A percentile compares a stretch with the other conserved stretches of the same genome.
Evolutionary conservation across 2,113 vertebrate genomes (phyloP).

Genomic region (Gymnogyps californianus): DNA sequence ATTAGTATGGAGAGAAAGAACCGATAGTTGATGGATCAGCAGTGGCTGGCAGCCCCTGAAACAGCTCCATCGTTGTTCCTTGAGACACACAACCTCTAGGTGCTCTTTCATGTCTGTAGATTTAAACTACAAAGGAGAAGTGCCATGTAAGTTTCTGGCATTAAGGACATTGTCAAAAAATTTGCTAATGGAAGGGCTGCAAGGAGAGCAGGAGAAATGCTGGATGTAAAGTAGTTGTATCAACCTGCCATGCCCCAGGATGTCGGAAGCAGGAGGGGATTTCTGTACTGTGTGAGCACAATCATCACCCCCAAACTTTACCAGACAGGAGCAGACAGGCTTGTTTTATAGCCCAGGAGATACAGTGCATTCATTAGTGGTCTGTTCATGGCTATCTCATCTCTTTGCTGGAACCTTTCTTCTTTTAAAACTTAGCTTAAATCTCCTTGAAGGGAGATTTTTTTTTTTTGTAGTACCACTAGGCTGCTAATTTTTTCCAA

Average conservation of each 20-base stretch:
- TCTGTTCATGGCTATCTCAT: background rate
- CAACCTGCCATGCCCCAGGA: background rate
- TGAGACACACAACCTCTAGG: background rate
- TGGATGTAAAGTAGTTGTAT: background rate
- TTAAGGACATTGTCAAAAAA: background rate
- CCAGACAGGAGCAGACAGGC: background rate
- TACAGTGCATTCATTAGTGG: background rate
- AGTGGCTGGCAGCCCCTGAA: background rate
- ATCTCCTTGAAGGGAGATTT: background rate
- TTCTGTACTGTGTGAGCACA: background rate
- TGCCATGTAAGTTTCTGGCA: background rate
- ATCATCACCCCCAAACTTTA: background rate
- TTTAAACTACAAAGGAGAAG: background rate
- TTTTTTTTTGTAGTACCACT: background rate
- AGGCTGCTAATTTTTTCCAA: conserved; percentile 1
- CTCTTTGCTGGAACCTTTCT: background rate
- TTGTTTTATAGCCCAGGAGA: background rate
- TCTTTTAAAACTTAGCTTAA: background rate
- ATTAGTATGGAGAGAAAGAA: background rate
- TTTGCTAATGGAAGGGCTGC: background rate
- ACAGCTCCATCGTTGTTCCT: background rate
- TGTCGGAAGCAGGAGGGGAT: rapidly evolving
- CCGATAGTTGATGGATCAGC: background rate
- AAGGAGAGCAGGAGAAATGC: background rate
- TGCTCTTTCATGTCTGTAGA: background rate